A percentile compares a stretch with the other conserved stretches of the same genome.
Conservation (phyloP, 2,888 invertebrate genomes). For the Pseudococcus viburni region DNA sequence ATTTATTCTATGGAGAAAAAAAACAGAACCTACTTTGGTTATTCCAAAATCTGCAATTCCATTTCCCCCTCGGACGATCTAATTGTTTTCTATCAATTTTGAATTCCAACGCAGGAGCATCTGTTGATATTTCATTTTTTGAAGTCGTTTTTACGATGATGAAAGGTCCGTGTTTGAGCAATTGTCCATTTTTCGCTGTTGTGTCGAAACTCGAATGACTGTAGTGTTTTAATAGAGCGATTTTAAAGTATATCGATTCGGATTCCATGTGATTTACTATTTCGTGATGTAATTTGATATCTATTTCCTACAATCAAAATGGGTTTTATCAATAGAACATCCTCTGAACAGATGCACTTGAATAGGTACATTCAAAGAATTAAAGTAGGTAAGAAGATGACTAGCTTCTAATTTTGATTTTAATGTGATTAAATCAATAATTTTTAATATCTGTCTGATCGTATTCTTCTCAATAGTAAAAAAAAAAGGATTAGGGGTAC, state of each 20-base stretch:
- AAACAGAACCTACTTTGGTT: background rate
- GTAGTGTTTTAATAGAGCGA: slow-evolving; percentile 14
- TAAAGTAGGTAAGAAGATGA: background rate
- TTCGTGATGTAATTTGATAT: background rate
- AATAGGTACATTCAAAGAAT: background rate
- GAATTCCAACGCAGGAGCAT: background rate
- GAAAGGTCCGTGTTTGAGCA: slow-evolving; percentile 14
- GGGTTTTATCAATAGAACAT: background rate
- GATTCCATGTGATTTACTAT: slow-evolving; percentile 31
- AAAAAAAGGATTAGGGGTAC: background rate
- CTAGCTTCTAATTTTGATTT: background rate
- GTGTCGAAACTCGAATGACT: slow-evolving; percentile 6
- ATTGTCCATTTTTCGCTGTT: background rate
- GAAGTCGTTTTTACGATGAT: slow-evolving; percentile 16
- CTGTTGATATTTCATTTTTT: background rate
- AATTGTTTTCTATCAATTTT: slow-evolving; percentile 30
- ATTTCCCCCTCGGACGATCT: background rate
- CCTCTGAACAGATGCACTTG: background rate
- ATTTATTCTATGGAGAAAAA: background rate
- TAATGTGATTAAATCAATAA: background rate
- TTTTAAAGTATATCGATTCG: background rate
- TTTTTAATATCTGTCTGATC: background rate
- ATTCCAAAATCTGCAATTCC: slow-evolving; percentile 34
- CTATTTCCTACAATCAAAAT: slow-evolving; percentile 26
- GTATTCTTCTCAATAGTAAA: background rate